A percentile compares a stretch with the other conserved stretches of the same genome.
phyloP scores from a whole-genome alignment of 2,797 vertebrate species.

The Macrochelys suwanniensis region DNA sequence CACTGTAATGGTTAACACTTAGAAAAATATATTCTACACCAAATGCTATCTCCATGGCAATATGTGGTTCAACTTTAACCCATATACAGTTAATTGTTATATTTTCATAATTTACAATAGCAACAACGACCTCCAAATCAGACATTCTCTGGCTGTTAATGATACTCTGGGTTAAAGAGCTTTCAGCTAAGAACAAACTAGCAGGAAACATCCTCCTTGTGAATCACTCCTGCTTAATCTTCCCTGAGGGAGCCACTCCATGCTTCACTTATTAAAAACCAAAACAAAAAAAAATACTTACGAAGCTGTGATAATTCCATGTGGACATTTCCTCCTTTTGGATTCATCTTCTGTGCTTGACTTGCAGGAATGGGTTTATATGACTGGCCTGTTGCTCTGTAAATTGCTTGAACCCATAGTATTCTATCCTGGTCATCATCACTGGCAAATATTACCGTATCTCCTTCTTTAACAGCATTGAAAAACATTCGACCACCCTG shows the following conservation, averaged over 20 bases:
- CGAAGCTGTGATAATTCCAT: constrained; percentile 86
- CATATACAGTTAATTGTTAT: constrained; percentile 51
- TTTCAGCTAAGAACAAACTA: constrained; percentile 52
- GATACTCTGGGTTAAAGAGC: constrained; percentile 44
- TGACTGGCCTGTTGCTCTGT: constrained; percentile 96
- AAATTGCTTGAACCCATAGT: constrained; percentile 98
- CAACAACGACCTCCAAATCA: constrained; percentile 64
- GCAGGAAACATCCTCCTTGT: constrained; percentile 1
- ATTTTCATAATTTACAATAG: constrained; percentile 65
- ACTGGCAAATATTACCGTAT: constrained; percentile 93
- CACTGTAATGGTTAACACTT: background rate
- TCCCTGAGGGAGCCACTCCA: background rate
- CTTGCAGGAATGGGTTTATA: constrained; percentile 91
- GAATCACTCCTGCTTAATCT: constrained; percentile 54
- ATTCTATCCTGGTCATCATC: constrained; percentile 94
- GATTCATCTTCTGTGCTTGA: constrained; percentile 88
- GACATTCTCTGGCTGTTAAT: constrained; percentile 47
- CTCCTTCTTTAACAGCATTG: constrained; percentile 95
- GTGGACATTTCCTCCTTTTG: constrained; percentile 86
- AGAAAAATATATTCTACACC: constrained; percentile 35
- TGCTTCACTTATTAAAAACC: constrained; percentile 25
- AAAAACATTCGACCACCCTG: constrained; percentile 94
- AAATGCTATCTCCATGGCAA: constrained; percentile 52
- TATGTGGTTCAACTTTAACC: constrained; percentile 52
- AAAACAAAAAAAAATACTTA: constrained; percentile 80